Conservation (phyloP, 2,797 vertebrate species). For the Strix occidentalis region DNA sequence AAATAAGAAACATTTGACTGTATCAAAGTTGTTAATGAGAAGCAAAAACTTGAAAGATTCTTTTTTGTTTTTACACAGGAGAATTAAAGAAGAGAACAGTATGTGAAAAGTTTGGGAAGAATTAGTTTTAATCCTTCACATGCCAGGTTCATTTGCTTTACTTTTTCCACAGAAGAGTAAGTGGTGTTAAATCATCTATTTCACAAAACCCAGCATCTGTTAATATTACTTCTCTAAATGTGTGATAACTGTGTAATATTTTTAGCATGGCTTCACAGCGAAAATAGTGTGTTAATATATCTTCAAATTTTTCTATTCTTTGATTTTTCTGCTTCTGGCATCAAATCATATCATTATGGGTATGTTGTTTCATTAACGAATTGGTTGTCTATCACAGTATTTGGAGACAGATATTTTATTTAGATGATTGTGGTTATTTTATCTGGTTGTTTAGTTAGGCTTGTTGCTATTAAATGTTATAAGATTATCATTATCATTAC, state of each 20-base stretch:
- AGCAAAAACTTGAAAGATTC: background rate
- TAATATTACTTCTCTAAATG: background rate
- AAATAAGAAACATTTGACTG: constrained; percentile 35
- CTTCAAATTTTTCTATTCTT: background rate
- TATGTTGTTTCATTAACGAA: background rate
- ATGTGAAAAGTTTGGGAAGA: constrained; percentile 10
- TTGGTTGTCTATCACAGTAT: background rate
- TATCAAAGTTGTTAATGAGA: constrained; percentile 31
- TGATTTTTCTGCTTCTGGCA: background rate
- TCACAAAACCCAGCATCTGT: background rate
- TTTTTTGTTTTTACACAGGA: background rate
- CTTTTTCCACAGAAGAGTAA: background rate
- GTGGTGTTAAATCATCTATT: background rate
- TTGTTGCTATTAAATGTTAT: background rate
- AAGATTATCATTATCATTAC: background rate
- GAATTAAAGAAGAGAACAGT: background rate
- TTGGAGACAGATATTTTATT: background rate
- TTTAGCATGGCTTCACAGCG: background rate
- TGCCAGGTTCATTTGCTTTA: background rate
- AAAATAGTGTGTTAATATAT: background rate
- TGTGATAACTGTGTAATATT: background rate
- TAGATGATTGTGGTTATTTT: background rate
- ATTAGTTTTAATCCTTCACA: background rate
- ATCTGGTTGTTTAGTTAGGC: background rate
- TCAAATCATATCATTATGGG: background rate